These are phyloP conservation scores for Anguilla rostrata DNA, from an alignment of 2,113 vertebrate genomes.

Conservation along the genomic window DNA sequence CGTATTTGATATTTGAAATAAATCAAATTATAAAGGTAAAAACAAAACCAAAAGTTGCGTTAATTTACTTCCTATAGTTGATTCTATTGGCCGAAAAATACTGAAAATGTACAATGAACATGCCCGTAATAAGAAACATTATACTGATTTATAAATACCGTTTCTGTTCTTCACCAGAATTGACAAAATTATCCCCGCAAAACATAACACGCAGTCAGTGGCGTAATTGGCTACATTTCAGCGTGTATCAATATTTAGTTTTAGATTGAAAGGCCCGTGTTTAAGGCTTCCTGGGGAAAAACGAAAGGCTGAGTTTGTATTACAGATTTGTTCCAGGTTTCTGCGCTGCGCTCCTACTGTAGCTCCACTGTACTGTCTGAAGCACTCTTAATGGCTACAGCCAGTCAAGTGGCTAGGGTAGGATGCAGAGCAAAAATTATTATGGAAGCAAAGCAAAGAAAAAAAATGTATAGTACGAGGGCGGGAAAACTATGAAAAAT, in stretches of 20 bases:
- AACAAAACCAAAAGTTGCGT: background rate
- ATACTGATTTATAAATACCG: background rate
- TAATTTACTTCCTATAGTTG: background rate
- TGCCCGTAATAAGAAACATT: background rate
- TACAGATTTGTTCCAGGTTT: constrained; percentile 9
- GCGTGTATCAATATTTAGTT: constrained; percentile 7
- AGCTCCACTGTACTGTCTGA: background rate
- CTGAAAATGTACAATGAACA: background rate
- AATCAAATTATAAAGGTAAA: constrained; percentile 1
- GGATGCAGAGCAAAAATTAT: background rate
- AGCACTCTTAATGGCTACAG: background rate
- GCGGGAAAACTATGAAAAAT: background rate
- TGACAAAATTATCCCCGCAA: background rate
- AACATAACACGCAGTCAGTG: constrained; percentile 3
- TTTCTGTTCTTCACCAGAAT: background rate
- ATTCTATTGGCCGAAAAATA: background rate
- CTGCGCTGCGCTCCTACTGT: background rate
- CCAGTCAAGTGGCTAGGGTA: background rate
- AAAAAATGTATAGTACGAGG: background rate
- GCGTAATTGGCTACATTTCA: background rate
- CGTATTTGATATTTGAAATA: background rate
- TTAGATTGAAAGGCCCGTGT: background rate
- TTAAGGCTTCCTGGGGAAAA: background rate
- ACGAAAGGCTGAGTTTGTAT: background rate
- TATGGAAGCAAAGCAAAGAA: background rate